Evolutionary conservation across 1,140 invertebrate species (phyloP).

Genomic region (Brachionus rotundiformis): DNA sequence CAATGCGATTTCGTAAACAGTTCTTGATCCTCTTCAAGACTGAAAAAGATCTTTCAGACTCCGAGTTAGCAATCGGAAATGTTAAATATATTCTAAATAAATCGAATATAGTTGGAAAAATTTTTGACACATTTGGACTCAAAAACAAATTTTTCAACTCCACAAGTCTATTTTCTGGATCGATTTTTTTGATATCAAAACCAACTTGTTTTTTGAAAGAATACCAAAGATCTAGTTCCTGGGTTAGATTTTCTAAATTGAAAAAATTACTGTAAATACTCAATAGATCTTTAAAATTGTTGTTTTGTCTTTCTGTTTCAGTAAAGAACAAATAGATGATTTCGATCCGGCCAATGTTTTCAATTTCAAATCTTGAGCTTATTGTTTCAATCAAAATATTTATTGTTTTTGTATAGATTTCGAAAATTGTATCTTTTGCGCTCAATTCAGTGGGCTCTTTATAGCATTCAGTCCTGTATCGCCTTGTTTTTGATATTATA

Average conservation of each 20-base stretch:
- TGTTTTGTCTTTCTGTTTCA: background rate
- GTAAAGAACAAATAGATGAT: background rate
- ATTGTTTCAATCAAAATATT: background rate
- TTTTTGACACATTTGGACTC: slow-evolving; percentile 24
- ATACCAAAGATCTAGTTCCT: slow-evolving; percentile 19
- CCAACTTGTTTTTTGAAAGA: slow-evolving; percentile 37
- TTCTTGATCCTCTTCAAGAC: background rate
- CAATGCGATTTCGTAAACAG: background rate
- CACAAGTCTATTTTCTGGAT: background rate
- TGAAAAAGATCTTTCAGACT: slow-evolving; percentile 16
- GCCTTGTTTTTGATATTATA: slow-evolving; percentile 15
- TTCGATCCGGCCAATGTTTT: background rate
- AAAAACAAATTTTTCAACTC: slow-evolving; percentile 31
- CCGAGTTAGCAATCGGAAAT: slow-evolving; percentile 11
- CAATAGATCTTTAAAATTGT: background rate
- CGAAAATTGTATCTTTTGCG: slow-evolving; percentile 4
- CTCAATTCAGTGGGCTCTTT: background rate
- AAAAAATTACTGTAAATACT: background rate
- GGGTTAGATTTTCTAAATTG: background rate
- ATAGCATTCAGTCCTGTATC: background rate
- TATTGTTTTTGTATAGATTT: background rate
- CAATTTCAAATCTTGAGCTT: background rate
- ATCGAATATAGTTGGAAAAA: background rate
- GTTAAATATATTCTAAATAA: slow-evolving; percentile 15
- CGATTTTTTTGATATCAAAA: background rate